These are phyloP conservation scores for Invenusta paracnida DNA, from an alignment of 2,888 invertebrate species.

Conservation along the genomic window DNA sequence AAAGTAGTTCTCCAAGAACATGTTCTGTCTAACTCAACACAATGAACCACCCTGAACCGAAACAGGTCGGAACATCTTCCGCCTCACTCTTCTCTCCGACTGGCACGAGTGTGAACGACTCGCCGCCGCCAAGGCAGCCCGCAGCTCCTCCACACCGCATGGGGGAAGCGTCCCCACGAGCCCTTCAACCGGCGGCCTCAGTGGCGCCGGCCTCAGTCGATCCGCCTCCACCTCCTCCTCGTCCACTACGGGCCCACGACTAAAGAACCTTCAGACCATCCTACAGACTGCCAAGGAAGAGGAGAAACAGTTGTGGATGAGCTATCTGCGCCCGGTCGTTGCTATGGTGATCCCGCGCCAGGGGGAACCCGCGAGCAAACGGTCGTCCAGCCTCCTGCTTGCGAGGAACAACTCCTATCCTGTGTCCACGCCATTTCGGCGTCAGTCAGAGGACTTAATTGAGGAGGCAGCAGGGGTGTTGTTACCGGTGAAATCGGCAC, in stretches of 20 bases:
- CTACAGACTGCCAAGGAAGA: slow-evolving; percentile 31
- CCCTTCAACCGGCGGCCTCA: neutral
- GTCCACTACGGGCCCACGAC: neutral
- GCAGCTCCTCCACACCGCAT: neutral
- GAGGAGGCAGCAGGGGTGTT: neutral
- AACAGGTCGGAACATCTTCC: slow-evolving; percentile 38
- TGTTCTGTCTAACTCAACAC: too few relatives aligned
- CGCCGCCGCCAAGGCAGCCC: neutral
- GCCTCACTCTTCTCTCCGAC: slow-evolving; percentile 30
- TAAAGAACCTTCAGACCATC: slow-evolving; percentile 33
- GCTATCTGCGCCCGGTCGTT: slow-evolving; percentile 31
- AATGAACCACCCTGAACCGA: too few relatives aligned
- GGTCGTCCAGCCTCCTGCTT: too few relatives aligned
- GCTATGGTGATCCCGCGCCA: neutral
- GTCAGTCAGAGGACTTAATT: too few relatives aligned
- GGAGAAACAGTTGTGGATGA: slow-evolving; percentile 35
- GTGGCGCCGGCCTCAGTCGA: neutral
- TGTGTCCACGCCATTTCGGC: neutral
- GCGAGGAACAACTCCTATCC: too few relatives aligned
- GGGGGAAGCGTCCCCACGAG: neutral
- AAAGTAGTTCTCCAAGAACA: too few relatives aligned
- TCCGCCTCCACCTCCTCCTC: neutral
- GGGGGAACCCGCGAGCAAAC: too few relatives aligned
- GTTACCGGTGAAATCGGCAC: neutral
- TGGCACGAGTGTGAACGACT: neutral